phyloP scores from a whole-genome alignment of 2,113 vertebrate species.

The Dicerorhinus sumatrensis region DNA sequence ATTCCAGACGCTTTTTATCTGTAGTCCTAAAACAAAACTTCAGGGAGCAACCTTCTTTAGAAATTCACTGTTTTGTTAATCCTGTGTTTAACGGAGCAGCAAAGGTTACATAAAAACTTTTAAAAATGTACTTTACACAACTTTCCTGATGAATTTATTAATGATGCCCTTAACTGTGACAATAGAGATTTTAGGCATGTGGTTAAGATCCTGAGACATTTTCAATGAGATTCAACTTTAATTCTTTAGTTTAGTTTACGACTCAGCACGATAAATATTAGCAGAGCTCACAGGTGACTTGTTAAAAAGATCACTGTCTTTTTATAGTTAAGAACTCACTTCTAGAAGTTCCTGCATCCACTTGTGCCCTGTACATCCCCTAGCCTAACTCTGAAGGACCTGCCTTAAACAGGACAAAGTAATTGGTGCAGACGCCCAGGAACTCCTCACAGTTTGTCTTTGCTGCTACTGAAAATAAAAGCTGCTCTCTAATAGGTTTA shows the following conservation, averaged over 20 bases:
- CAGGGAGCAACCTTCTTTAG: neutral
- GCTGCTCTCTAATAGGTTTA: conserved; percentile 48
- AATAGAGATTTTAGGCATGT: neutral
- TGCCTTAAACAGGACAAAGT: conserved; percentile 61
- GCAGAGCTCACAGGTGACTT: conserved; percentile 13
- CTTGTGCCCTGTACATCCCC: conserved; percentile 67
- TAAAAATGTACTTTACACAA: neutral
- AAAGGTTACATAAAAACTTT: neutral
- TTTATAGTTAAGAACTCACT: conserved; percentile 52
- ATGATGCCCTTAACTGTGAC: neutral
- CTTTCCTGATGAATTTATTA: conserved; percentile 5
- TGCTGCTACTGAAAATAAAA: conserved; percentile 56
- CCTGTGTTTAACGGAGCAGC: neutral
- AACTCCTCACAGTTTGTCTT: conserved; percentile 43
- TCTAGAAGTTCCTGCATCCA: conserved; percentile 42
- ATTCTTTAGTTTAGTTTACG: conserved; percentile 19
- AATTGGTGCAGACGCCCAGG: conserved; percentile 9
- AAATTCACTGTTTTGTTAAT: neutral
- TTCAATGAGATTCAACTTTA: neutral
- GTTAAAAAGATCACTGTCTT: conserved; percentile 43
- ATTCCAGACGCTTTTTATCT: neutral
- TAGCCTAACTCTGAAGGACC: conserved; percentile 43
- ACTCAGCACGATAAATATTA: conserved; percentile 43
- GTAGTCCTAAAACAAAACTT: neutral
- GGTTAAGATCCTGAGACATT: neutral